Evolutionary conservation across 2,797 vertebrate species (phyloP).

Genomic region (Gila robusta): DNA sequence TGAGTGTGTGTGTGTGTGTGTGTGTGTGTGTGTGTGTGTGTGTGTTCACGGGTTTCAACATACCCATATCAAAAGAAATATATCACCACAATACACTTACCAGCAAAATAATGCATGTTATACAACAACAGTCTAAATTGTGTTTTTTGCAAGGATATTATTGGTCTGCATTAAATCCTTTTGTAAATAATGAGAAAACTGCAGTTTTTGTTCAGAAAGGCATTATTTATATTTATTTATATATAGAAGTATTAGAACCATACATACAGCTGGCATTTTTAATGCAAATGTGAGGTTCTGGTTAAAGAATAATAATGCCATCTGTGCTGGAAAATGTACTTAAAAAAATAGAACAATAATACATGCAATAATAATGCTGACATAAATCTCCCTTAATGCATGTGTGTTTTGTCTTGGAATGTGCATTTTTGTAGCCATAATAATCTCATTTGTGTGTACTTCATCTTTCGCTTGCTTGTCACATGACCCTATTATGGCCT

Average conservation of each 20-base stretch:
- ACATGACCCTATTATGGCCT: neutral
- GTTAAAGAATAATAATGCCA: conserved; percentile 30
- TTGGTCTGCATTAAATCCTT: conserved; percentile 35
- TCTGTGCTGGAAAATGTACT: neutral
- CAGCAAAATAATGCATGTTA: conserved; percentile 13
- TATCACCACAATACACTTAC: conserved; percentile 9
- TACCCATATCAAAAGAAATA: conserved; percentile 6
- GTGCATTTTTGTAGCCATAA: conserved; percentile 2
- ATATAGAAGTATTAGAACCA: neutral
- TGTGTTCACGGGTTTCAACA: conserved; percentile 37
- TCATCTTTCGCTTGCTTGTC: conserved; percentile 3
- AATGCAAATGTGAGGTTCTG: conserved; percentile 32
- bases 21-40: neutral
- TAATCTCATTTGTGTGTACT: neutral
- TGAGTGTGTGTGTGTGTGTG: conserved; percentile 73
- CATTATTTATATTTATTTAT: conserved; percentile 45
- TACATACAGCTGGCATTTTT: conserved; percentile 39
- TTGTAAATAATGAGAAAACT: conserved; percentile 43
- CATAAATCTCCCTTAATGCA: conserved; percentile 29
- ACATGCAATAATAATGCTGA: conserved; percentile 20
- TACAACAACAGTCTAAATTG: conserved; percentile 15
- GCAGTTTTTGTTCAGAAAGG: conserved; percentile 46
- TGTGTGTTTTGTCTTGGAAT: neutral
- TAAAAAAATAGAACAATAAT: conserved; percentile 44
- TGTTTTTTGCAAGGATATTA: conserved; percentile 26